phyloP scores from a whole-genome alignment of 2,113 vertebrate species.

The Myotis lucifugus region DNA sequence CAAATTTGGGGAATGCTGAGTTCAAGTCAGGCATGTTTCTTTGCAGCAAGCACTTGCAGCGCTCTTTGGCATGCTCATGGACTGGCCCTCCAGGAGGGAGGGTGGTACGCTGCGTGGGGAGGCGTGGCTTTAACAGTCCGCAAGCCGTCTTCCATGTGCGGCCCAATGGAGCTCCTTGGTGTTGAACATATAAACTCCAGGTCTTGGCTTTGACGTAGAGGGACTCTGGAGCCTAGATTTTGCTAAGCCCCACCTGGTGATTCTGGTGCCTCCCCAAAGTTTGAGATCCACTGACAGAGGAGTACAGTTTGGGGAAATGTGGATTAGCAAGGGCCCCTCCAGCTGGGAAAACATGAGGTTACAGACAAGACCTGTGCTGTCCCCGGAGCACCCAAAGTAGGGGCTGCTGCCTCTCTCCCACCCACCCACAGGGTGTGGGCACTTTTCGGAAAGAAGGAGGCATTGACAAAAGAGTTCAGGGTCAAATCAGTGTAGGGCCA shows the following conservation, averaged over 20 bases:
- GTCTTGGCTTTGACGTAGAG: not conserved
- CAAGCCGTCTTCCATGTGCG: accelerated
- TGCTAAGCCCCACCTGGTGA: not conserved
- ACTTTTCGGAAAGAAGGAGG: not conserved
- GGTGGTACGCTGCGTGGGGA: no score
- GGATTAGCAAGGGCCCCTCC: not conserved
- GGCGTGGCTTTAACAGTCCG: not conserved
- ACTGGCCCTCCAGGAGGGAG: not conserved
- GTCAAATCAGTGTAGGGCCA: not conserved
- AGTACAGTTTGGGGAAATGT: not conserved
- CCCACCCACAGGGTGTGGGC: not conserved
- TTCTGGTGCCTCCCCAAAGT: not conserved
- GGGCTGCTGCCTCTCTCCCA: not conserved
- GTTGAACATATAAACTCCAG: not conserved
- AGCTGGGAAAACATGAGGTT: not conserved
- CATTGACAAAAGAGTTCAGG: not conserved
- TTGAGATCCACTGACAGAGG: not conserved
- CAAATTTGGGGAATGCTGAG: not conserved
- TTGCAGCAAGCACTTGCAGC: not conserved
- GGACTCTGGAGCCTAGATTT: not conserved
- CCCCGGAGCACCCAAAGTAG: not conserved
- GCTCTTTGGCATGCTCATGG: accelerated
- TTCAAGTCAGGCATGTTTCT: not conserved
- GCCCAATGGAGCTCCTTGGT: not conserved
- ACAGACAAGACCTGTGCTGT: not conserved